phyloP scores from a whole-genome alignment of 2,888 invertebrate species.

The Tricholauxania praeusta region DNA sequence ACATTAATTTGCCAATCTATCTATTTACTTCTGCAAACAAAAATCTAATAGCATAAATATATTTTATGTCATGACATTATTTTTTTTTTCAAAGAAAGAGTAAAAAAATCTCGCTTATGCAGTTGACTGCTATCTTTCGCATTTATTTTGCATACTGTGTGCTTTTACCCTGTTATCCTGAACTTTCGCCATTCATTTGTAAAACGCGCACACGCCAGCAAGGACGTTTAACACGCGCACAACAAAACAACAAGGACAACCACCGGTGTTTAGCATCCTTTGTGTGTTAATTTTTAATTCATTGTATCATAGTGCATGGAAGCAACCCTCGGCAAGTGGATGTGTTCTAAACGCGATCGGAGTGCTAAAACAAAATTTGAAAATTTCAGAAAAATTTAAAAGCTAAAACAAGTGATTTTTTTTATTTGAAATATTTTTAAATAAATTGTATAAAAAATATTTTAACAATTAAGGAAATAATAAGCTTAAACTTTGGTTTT shows the following conservation, averaged over 20 bases:
- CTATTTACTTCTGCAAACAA: too few relatives aligned
- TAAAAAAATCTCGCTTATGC: neutral
- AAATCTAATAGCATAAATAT: too few relatives aligned
- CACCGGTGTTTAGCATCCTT: conserved; percentile 27
- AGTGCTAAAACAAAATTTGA: neutral
- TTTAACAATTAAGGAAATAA: neutral
- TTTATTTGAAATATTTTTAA: neutral
- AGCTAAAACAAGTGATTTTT: conserved; percentile 10
- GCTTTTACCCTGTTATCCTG: conserved; percentile 49
- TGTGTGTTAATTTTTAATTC: neutral
- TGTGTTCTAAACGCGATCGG: conserved; percentile 21
- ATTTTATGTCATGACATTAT: too few relatives aligned
- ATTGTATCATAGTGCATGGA: conserved; percentile 11
- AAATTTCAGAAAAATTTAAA: conserved; percentile 32
- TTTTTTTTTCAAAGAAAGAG: too few relatives aligned
- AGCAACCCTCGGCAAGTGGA: conserved; percentile 23
- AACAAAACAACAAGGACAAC: conserved; percentile 46
- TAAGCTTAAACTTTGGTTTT: too few relatives aligned
- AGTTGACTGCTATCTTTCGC: neutral
- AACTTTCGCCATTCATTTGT: conserved; percentile 56
- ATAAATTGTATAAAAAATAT: neutral
- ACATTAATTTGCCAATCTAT: too few relatives aligned
- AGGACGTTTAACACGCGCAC: conserved; percentile 61
- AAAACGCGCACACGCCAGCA: conserved; percentile 51
- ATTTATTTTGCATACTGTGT: neutral